Conservation (phyloP, 2,888 invertebrate genomes). For the Ichneumoninae sp. region DNA sequence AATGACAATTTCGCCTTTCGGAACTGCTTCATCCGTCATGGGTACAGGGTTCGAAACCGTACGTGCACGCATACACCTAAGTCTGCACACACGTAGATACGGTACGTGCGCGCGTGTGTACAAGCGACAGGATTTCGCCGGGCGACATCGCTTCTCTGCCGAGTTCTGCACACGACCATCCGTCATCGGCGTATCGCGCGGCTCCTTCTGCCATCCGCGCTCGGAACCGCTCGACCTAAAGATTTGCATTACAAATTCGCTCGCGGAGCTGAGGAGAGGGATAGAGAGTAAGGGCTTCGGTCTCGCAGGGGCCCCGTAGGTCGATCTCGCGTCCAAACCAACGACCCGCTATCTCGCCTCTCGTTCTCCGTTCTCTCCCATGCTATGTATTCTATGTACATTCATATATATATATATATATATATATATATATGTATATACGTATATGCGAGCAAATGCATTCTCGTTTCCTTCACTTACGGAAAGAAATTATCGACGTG, state of each 20-base stretch:
- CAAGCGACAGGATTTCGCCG: conserved; percentile 12
- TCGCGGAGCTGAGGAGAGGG: conserved; percentile 68
- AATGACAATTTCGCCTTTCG: not conserved
- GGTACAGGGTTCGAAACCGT: not conserved
- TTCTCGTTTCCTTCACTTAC: conserved; percentile 26
- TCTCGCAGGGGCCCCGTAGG: conserved; percentile 44
- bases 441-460: not conserved
- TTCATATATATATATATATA: not conserved
- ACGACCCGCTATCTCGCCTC: conserved; percentile 29
- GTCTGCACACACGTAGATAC: not conserved
- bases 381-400: not conserved
- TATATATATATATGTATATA: not conserved
- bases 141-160: conserved; percentile 34
- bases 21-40: not conserved
- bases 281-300: conserved; percentile 30
- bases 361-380: conserved; percentile 23
- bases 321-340: conserved; percentile 43
- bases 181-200: conserved; percentile 69
- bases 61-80: not conserved
- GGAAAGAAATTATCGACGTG: conserved; percentile 11
- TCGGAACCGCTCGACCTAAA: conserved; percentile 68
- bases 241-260: conserved; percentile 82
- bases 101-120: not conserved
- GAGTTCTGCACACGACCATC: conserved; percentile 65
- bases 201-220: conserved; percentile 64